Percentiles rank a stretch among this genome's conserved stretches.
Evolutionary conservation across 1,140 invertebrate species (phyloP).

Genomic region (Drosophila melanogaster): DNA sequence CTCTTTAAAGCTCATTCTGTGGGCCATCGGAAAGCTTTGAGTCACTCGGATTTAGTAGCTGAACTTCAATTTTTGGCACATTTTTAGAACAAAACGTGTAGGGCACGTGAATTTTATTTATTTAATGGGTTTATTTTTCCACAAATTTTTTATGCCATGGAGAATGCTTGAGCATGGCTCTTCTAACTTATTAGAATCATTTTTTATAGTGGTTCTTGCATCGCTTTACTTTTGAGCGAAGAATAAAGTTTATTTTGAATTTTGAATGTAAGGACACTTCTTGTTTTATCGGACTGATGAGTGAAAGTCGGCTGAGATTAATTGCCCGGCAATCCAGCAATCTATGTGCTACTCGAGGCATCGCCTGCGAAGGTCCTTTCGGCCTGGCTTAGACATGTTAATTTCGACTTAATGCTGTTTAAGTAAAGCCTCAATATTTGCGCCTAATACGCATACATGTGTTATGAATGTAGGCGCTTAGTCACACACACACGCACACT

Average conservation of each 20-base stretch:
- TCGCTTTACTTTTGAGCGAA: neutral
- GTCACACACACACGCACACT: conserved; percentile 32
- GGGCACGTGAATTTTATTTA: conserved; percentile 73
- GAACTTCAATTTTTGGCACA: conserved; percentile 49
- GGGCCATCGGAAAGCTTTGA: conserved; percentile 44
- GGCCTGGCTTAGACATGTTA: conserved; percentile 73
- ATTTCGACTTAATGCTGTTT: conserved; percentile 82
- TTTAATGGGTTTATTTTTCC: conserved; percentile 62
- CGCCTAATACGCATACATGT: conserved; percentile 81
- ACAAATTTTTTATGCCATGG: conserved; percentile 7
- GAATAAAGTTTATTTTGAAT: conserved; percentile 31
- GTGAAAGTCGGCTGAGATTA: conserved; percentile 57
- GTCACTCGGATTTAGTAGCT: conserved; percentile 19
- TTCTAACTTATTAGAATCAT: conserved; percentile 2
- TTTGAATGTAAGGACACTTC: conserved; percentile 40
- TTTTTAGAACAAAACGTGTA: conserved; percentile 67
- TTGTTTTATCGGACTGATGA: conserved; percentile 58
- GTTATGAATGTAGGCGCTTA: conserved; percentile 79
- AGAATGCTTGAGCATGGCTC: conserved; percentile 41
- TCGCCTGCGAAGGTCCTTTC: neutral
- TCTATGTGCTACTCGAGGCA: neutral
- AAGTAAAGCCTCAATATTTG: conserved; percentile 81
- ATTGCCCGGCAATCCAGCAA: conserved; percentile 17
- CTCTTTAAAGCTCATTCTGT: conserved; percentile 41
- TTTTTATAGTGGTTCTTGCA: neutral